These are phyloP conservation scores for Hemicordylus capensis DNA, from an alignment of 2,113 vertebrate genomes.

Conservation along the genomic window DNA sequence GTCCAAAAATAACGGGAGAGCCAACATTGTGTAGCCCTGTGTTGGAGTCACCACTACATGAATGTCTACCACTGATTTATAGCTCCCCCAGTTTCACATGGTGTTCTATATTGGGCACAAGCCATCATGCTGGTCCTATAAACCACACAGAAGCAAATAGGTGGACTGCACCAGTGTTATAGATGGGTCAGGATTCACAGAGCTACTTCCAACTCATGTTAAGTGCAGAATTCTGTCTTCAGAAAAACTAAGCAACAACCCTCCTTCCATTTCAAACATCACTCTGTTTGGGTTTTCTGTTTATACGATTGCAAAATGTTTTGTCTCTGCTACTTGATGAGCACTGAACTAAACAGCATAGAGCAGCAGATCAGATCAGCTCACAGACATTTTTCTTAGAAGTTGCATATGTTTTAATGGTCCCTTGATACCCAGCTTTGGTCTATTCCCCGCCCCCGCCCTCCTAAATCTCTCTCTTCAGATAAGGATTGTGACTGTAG, in stretches of 20 bases:
- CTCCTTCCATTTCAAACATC: neutral
- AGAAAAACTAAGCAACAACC: constrained; percentile 26
- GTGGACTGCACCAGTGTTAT: neutral
- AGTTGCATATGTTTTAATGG: neutral
- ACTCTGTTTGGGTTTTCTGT: neutral
- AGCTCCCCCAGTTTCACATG: neutral
- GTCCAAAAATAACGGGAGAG: too few species aligned
- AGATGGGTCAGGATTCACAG: neutral
- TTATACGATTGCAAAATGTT: neutral
- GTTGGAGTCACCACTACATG: neutral
- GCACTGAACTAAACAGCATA: neutral
- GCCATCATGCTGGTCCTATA: neutral
- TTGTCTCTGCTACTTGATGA: constrained; percentile 1
- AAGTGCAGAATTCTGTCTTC: constrained; percentile 17
- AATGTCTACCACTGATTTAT: neutral
- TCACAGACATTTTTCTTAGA: neutral
- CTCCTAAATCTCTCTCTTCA: neutral
- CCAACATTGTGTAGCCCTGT: too few species aligned
- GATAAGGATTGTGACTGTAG: neutral
- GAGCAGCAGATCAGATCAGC: neutral
- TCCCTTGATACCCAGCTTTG: neutral
- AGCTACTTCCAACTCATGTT: neutral
- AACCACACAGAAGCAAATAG: neutral
- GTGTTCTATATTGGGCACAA: neutral
- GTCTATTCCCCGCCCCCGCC: neutral